phyloP scores from a whole-genome alignment of 1,140 invertebrate genomes.

The Drosophila pallidifrons region DNA sequence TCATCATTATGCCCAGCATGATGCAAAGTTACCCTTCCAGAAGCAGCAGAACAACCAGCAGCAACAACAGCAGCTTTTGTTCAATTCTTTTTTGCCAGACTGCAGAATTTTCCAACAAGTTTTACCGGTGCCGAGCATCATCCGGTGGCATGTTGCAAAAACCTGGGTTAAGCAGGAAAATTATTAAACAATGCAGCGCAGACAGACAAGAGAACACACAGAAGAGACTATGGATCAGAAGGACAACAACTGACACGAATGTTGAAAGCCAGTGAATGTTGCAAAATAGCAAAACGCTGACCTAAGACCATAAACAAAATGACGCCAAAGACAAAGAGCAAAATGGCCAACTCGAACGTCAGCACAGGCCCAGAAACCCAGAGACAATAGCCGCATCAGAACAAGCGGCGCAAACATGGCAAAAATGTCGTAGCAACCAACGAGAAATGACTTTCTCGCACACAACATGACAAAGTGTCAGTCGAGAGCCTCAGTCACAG shows the following conservation, averaged over 20 bases:
- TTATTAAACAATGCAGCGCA: conserved; percentile 71
- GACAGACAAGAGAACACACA: conserved; percentile 11
- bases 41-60: not conserved
- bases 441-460: conserved; percentile 4
- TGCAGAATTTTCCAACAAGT: conserved; percentile 31
- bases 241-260: conserved; percentile 36
- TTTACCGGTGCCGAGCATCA: conserved; percentile 26
- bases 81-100: conserved; percentile 23
- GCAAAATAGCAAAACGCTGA: conserved; percentile 69
- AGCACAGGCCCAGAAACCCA: not conserved
- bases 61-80: conserved; percentile 25
- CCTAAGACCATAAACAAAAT: conserved; percentile 66
- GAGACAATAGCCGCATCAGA: conserved; percentile 34
- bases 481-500: conserved; percentile 5
- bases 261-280: conserved; percentile 63
- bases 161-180: conserved; percentile 60
- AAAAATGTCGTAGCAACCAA: conserved; percentile 34
- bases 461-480: conserved; percentile 34
- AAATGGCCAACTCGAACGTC: conserved; percentile 22
- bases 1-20: conserved; percentile 43
- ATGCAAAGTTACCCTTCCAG: conserved; percentile 19
- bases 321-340: conserved; percentile 27
- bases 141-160: conserved; percentile 31
- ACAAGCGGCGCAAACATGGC: conserved; percentile 29
- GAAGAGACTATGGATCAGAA: not conserved